phyloP scores from a whole-genome alignment of 2,113 vertebrate genomes.

The Limanda limanda region DNA sequence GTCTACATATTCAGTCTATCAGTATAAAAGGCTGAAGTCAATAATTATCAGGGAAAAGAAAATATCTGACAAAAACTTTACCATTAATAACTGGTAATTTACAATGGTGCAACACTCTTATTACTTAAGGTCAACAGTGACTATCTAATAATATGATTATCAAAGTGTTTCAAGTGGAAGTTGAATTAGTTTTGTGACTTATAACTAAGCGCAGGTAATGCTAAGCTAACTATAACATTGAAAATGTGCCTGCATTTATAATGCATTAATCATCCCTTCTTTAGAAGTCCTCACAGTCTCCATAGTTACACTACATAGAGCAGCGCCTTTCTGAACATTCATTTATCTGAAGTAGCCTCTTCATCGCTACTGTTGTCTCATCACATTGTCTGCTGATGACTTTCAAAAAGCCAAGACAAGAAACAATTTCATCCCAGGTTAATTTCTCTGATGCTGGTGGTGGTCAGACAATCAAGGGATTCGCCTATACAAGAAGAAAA shows the following conservation, averaged over 20 bases:
- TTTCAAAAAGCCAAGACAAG: slow-evolving; percentile 31
- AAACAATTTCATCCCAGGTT: slow-evolving; percentile 13
- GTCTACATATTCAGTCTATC: slow-evolving; percentile 5
- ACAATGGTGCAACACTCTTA: neutral
- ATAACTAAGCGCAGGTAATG: slow-evolving; percentile 27
- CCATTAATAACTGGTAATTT: neutral
- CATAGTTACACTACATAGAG: slow-evolving; percentile 21
- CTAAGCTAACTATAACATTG: slow-evolving; percentile 28
- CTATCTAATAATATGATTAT: slow-evolving; percentile 2
- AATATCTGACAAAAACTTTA: slow-evolving; percentile 1
- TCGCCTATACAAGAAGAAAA: slow-evolving; percentile 54
- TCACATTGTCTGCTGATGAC: neutral
- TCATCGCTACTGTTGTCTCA: neutral
- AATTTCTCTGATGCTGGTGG: neutral
- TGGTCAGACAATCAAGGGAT: slow-evolving; percentile 44
- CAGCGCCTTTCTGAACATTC: neutral
- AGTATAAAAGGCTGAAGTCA: slow-evolving; percentile 24
- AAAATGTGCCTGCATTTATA: slow-evolving; percentile 24
- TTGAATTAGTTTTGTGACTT: neutral
- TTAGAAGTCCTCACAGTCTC: slow-evolving; percentile 13
- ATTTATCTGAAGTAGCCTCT: slow-evolving; percentile 15
- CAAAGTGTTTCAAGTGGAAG: slow-evolving; percentile 4
- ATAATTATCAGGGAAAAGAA: neutral
- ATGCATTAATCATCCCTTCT: slow-evolving; percentile 5
- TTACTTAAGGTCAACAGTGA: neutral